Base-by-base conservation (phyloP, 2,113 vertebrate genomes). In the Paralichthys olivaceus region DNA sequence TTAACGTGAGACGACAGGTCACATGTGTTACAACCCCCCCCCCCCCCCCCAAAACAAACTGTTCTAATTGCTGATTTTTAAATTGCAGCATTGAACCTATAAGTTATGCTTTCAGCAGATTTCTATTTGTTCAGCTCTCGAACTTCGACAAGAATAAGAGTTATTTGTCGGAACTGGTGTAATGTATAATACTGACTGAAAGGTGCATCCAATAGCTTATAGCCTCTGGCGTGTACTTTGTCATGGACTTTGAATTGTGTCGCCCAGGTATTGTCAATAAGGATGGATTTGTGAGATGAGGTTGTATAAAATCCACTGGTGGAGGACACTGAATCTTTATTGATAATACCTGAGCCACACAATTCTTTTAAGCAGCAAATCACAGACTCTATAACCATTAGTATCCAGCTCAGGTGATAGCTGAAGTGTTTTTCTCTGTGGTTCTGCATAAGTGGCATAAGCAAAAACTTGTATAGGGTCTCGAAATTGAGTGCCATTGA, bases 361-460 rank as follows among this genome's bases (percentile, higher is more conserved):
- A 56, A 20, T 55, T 55, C 1, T 43, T 51, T 49, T 9, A 49
- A 15, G 7, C 4, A 20, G 13, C 9, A 34, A 12, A 26, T 26
- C 26, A 25, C 15, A 15, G 54, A 55, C 75, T 58, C 9, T 19
- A 57, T 43, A 56, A 32, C 14, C 19, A 69, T 69, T 47, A 49
- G 7, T 56, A 47, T 69, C 19, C 19, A 47, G 37, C 7, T 65
- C 53, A 32, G 60, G 19, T 65, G 22, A 15, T 29, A 25, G n/a
- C 20, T 13, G 7, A 43, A 49, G 64, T 55, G 32, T 5, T 45
- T 12, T 37, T 58, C 9, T 15, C 13, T 60, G 34, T 25, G 17
- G 11, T 23, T 69, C 25, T 43, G 15, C 17, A 54, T 28, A 29
- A 54, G n/a, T 2, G 17, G 9, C 17, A 45, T 40, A 43, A 34